Conservation (phyloP, 2,797 vertebrate species). For the Lepus oiostolus region DNA sequence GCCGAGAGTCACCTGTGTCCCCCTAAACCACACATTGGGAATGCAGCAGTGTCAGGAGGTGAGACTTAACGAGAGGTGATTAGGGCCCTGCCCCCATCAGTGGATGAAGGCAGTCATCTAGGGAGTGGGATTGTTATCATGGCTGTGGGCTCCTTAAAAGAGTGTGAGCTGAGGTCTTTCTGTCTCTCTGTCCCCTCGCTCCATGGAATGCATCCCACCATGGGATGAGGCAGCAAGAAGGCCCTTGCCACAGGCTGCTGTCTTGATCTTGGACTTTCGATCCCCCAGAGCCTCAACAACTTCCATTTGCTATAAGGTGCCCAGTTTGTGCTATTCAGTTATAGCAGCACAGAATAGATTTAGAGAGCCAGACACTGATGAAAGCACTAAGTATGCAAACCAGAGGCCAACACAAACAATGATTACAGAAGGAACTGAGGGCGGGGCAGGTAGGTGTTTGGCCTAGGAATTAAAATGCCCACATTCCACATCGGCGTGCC, state of each 20-base stretch:
- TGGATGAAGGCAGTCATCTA: not conserved
- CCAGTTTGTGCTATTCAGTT: not conserved
- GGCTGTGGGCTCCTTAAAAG: not conserved
- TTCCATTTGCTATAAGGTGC: not conserved
- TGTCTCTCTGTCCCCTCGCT: not conserved
- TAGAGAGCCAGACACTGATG: not conserved
- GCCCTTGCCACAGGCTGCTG: rapidly evolving
- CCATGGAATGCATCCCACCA: not conserved
- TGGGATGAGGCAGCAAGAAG: not conserved
- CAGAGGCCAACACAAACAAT: not conserved
- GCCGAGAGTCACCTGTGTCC: not conserved
- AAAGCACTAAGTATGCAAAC: not conserved
- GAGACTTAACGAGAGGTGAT: not conserved
- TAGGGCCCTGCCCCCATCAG: not conserved
- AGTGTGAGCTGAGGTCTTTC: not conserved
- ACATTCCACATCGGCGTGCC: too few species aligned
- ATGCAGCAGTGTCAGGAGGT: not conserved
- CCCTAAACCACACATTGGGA: not conserved
- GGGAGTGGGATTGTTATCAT: not conserved
- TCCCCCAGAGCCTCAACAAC: not conserved
- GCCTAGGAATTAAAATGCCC: too few species aligned
- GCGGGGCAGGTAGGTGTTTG: too few species aligned
- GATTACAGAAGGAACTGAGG: not conserved
- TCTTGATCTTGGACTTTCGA: not conserved
- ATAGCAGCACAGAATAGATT: not conserved